These are phyloP conservation scores for Limenitis arthemis DNA, from an alignment of 2,888 invertebrate genomes.

Conservation along the genomic window DNA sequence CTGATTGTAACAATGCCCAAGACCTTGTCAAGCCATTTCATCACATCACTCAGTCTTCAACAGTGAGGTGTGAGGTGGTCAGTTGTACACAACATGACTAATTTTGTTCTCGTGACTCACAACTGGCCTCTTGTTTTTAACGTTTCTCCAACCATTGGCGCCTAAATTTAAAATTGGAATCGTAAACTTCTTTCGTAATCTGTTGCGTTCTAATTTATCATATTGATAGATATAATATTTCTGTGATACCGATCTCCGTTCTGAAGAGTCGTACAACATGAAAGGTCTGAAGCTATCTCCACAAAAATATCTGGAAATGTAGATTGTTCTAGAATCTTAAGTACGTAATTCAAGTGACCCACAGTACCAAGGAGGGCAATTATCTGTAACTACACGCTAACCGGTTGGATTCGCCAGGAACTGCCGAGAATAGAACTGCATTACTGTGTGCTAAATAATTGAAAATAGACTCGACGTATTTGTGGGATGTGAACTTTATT, in stretches of 20 bases:
- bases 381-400: conserved; percentile 8
- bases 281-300: too few species aligned
- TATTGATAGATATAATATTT: too few species aligned
- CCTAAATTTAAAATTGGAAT: conserved; percentile 51
- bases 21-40: background rate
- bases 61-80: conserved; percentile 8
- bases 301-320: background rate
- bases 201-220: conserved; percentile 1
- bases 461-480: background rate
- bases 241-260: too few species aligned
- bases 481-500: background rate
- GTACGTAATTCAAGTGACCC: background rate
- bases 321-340: background rate
- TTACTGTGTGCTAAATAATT: conserved; percentile 3
- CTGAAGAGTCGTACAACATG: too few species aligned
- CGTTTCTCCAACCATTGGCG: conserved; percentile 42
- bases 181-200: conserved; percentile 20
- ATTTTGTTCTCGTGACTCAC: conserved; percentile 24
- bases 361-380: conserved; percentile 1
- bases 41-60: background rate
- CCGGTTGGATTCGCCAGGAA: conserved; percentile 12
- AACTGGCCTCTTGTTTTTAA: conserved; percentile 38
- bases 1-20: background rate
- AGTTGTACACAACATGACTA: conserved; percentile 21
- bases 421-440: conserved; percentile 15